phyloP scores from a whole-genome alignment of 2,797 vertebrate genomes.

The Diplodus puntazzo region DNA sequence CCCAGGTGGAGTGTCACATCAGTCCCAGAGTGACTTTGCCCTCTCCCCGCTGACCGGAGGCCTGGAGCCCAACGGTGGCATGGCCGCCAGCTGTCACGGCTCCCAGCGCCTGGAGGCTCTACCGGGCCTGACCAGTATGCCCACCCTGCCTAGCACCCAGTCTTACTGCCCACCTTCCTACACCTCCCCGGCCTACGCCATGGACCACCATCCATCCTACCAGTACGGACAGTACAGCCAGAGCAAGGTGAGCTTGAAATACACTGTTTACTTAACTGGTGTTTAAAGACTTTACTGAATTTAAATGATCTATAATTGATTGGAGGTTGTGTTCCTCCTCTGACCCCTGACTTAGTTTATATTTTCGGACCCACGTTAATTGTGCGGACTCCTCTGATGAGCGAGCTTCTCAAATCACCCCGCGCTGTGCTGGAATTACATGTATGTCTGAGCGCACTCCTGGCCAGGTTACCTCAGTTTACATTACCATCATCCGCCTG shows the following conservation, averaged over 20 bases:
- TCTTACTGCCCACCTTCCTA: slow-evolving; percentile 98
- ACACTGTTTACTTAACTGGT: not conserved
- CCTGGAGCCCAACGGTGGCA: slow-evolving; percentile 93
- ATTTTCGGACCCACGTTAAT: slow-evolving; percentile 65
- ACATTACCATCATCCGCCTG: slow-evolving; percentile 74
- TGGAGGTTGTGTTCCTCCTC: slow-evolving; percentile 21
- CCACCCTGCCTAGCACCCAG: slow-evolving; percentile 91
- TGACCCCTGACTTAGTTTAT: slow-evolving; percentile 46
- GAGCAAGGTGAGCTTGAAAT: slow-evolving; percentile 88
- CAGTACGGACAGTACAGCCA: slow-evolving; percentile 98
- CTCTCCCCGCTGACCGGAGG: slow-evolving; percentile 96
- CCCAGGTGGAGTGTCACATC: slow-evolving; percentile 95
- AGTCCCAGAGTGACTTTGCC: slow-evolving; percentile 97
- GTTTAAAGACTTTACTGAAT: slow-evolving; percentile 14
- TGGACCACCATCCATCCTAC: slow-evolving; percentile 97
- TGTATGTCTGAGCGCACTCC: slow-evolving; percentile 38
- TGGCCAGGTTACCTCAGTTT: slow-evolving; percentile 70
- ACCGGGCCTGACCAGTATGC: slow-evolving; percentile 84
- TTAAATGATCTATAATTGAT: slow-evolving; percentile 22
- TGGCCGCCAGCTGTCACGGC: slow-evolving; percentile 93
- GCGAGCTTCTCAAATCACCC: slow-evolving; percentile 73
- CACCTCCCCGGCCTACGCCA: slow-evolving; percentile 93
- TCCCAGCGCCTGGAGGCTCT: slow-evolving; percentile 97
- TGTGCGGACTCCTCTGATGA: slow-evolving; percentile 74
- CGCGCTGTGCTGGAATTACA: slow-evolving; percentile 67